Evolutionary conservation across 1,140 invertebrate species (phyloP).

Genomic region (Halotydeus destructor): DNA sequence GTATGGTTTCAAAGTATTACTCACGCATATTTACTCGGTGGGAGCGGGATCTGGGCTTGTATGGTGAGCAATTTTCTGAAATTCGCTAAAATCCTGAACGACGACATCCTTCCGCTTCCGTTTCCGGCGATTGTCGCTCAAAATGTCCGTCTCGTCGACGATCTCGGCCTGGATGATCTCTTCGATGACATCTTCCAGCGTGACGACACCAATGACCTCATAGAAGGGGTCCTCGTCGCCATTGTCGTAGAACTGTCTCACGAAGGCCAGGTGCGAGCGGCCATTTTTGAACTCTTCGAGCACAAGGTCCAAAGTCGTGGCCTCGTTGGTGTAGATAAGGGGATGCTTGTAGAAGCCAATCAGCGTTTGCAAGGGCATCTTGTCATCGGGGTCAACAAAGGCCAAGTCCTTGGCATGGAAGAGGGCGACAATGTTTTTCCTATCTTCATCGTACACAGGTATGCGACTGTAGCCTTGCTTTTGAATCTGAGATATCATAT

Average conservation of each 20-base stretch:
- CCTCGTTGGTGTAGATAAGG: slow-evolving; percentile 84
- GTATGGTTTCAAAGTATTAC: too few relatives aligned
- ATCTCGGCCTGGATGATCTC: slow-evolving; percentile 85
- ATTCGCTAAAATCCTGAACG: too few relatives aligned
- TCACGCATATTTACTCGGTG: too few relatives aligned
- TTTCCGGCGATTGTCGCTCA: slow-evolving; percentile 60
- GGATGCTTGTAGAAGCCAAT: slow-evolving; percentile 92
- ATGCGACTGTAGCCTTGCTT: slow-evolving; percentile 71
- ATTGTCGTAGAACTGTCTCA: slow-evolving; percentile 63
- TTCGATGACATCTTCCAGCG: slow-evolving; percentile 81
- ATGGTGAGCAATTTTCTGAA: too few relatives aligned
- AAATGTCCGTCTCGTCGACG: slow-evolving; percentile 70
- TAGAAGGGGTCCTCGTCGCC: slow-evolving; percentile 44
- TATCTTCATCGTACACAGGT: slow-evolving; percentile 62
- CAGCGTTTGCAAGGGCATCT: slow-evolving; percentile 72
- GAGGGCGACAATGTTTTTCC: slow-evolving; percentile 74
- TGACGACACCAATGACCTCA: slow-evolving; percentile 71
- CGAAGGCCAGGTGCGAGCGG: slow-evolving; percentile 59
- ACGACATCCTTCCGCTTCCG: slow-evolving; percentile 33
- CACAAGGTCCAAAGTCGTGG: slow-evolving; percentile 80
- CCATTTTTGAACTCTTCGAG: slow-evolving; percentile 90
- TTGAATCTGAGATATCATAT: slow-evolving; percentile 78
- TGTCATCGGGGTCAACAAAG: slow-evolving; percentile 91
- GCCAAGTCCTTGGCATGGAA: slow-evolving; percentile 93
- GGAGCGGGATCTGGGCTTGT: too few relatives aligned